Base-by-base conservation (phyloP, 1,140 invertebrate species). In the Lerema accius region DNA sequence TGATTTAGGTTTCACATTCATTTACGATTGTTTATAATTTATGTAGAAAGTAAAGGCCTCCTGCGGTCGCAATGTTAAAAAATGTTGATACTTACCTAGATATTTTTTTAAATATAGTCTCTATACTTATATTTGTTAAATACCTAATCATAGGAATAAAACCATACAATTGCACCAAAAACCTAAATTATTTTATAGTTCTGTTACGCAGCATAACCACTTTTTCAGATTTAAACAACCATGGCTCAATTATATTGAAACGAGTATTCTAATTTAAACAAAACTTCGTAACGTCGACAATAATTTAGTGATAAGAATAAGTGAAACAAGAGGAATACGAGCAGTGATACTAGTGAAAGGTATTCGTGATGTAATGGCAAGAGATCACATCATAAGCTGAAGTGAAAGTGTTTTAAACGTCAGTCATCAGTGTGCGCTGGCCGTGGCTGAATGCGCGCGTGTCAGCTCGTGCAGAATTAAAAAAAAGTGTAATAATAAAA, bases 341-440 rank as follows among this genome's bases (percentile, higher is more conserved):
- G 19, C 19, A 23, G 14, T 37, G 28, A 17, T 28, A 10, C 0
- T 39, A 51, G 49, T 53, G 50, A 53, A 53, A 53, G 50, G 32
- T 53, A 17, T 51, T 37, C 37, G 35, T 53, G 50, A 53, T 53
- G 50, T 53, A 53, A 37, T 37, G 35, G 10, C n/a, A 37, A 37
- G 19, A 53, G n/a, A 37, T 40, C 32, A 53, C 35, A 51, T 7
- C 37, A 40, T 37, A 53, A 4, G 16, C n/a, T 37, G 17, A 53
- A 53, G 50, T 53, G 50, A 53, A 53, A 53, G 50, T 53, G 37
- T 10, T 51, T 50, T n/a, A n/a, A n/a, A 37, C 35, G 14, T 50
- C 28, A 16, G 13, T 40, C 5, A 11, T 40, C 50, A 53, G 50
- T 53, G 50, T 23, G 16, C 50, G 17, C 9, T n/a, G 32, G 19